Evolutionary conservation across 2,797 vertebrate genomes (phyloP), one percentile per base, ranked within the genome.

Genomic region (Thaleichthys pacificus): DNA sequence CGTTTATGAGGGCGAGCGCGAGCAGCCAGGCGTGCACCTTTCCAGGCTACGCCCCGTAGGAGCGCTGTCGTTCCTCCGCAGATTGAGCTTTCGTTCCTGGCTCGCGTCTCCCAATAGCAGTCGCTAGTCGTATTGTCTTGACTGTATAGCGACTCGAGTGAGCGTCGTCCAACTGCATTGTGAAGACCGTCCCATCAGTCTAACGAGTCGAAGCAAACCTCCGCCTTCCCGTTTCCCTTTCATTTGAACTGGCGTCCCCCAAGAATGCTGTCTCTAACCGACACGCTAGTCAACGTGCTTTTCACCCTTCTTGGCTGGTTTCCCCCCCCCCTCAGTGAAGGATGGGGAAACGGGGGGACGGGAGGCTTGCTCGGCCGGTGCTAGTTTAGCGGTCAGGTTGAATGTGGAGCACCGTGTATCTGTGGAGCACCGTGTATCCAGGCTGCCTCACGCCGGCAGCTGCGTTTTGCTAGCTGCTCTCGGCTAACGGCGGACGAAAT

Each of bases 1-100:
- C 9, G 3, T 69, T 81, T 63, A 76, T 66, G 61, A 5, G 3
- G 26, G 71, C 47, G 22, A 64, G 69, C 67, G 8, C 57, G 61
- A 60, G 58, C 30, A 22, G 5, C 8, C 28, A 9, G 54, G 8
- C 49, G 4, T 58, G 1, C 32, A 51, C n/a, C 54, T 11, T 66
- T 14, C 19, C 14, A 17, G 21, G 17, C 58, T 19, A 24, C 30
- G 54, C 26, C 15, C 51, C 35, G 14, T n/a, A n/a, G 51, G 17
- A n/a, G 17, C 5, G 9, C 51, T n/a, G 15, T 17, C 51, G 0
- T 17, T n/a, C 19, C 19, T 1, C 51, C n/a, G 51, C 51, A 2
- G 0, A 17, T n/a, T 6, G 19, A 8, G 17, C 15, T 17, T 4
- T 15, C 1, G 1, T 9, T 19, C 0, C 1, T n/a, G 2, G 17